Percentiles rank a stretch among this genome's conserved stretches.
Evolutionary conservation across 2,113 vertebrate genomes (phyloP).

Genomic region (Anthoscopus minutus): DNA sequence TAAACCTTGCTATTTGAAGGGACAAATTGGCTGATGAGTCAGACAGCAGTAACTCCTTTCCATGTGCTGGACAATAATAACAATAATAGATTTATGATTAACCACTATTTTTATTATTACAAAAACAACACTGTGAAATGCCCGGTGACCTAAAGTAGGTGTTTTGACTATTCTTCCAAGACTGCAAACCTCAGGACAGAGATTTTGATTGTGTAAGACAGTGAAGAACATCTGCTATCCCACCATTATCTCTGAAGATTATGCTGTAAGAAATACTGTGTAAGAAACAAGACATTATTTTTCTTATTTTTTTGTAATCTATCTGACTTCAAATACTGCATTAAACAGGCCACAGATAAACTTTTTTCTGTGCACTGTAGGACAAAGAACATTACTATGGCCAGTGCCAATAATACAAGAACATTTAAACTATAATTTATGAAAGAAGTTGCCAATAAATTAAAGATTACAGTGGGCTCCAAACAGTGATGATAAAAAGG

Average conservation of each 20-base stretch:
- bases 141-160: neutral
- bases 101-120: neutral
- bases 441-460: neutral
- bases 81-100: neutral
- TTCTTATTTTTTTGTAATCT: neutral
- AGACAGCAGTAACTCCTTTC: neutral
- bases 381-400: neutral
- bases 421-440: neutral
- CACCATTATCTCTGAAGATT: neutral
- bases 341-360: neutral
- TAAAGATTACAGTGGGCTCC: neutral
- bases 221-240: neutral
- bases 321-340: neutral
- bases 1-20: neutral
- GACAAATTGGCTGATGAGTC: neutral
- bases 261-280: neutral
- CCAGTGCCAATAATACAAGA: neutral
- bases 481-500: neutral
- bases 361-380: neutral
- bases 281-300: neutral
- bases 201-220: neutral
- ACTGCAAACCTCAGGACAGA: neutral
- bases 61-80: neutral
- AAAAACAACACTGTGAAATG: neutral
- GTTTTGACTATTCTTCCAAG: neutral